Evolutionary conservation across 1,140 invertebrate species (phyloP), one percentile per base, ranked within the genome.

Genomic region (Bombus fervidus): DNA sequence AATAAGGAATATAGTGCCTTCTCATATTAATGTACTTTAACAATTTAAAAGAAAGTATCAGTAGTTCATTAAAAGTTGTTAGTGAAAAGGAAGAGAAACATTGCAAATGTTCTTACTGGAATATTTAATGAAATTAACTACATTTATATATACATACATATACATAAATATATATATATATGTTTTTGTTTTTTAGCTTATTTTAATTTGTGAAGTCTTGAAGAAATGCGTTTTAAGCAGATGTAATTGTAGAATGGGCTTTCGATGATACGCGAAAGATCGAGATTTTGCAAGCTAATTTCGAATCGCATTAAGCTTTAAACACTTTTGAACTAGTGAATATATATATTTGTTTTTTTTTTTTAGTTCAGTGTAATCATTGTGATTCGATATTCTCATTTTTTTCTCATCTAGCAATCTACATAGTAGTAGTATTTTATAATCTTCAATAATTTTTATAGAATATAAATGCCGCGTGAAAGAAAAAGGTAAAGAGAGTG

Each of bases 251-350:
- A n/a, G n/a, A n/a, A 18, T 1, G 18, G 47, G 47, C 1, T 6
- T 53, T 13, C 1, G 22, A 18, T 10, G 1, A 34, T 28, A 25
- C 5, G 18, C 2, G 9, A 12, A 64, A 13, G 1, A 41, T 78
- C 39, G 1, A 57, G 64, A 25, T 53, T 47, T 25, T 22, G 10
- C 22, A 28, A 71, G 28, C 25, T 41, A 41, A 71, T 57, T 77
- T 83, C 13, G 4, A 69, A 84, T 76, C 68, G 87, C 77, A 68
- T 87, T 83, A 83, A 87, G 79, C 83, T 88, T 86, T 88, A 87
- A 75, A 87, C 73, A 78, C 83, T 91, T 90, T 89, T 76, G 81
- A 68, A 87, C 80, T 84, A 85, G 79, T 74, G 47, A 74, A 64
- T 78, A 80, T 68, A n/a, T 69, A 75, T 84, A 72, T 37, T 75